phyloP scores from a whole-genome alignment of 2,888 invertebrate species.

The Ypsolopha scabrella region DNA sequence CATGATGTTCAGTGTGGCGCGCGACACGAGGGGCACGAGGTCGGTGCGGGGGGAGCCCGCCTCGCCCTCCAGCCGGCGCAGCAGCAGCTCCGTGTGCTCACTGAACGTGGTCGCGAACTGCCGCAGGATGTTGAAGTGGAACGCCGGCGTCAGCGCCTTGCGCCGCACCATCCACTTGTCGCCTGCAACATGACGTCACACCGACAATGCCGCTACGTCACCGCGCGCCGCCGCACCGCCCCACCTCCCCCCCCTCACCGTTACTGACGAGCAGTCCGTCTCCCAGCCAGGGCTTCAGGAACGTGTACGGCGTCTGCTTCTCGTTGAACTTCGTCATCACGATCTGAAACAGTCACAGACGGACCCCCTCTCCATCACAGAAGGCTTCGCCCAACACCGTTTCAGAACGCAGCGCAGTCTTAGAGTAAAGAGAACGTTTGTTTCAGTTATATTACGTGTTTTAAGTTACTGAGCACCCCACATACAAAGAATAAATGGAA shows the following conservation, averaged over 20 bases:
- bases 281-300: constrained; percentile 47
- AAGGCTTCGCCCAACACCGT: too few relatives aligned
- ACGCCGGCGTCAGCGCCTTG: constrained; percentile 53
- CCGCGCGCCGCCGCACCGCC: background rate
- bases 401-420: too few relatives aligned
- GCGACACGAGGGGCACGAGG: constrained; percentile 53
- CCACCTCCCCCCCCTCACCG: constrained; percentile 19
- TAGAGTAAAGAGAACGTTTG: too few relatives aligned
- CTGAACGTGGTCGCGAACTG: constrained; percentile 37
- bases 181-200: constrained; percentile 22
- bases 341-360: too few relatives aligned
- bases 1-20: constrained; percentile 63
- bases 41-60: constrained; percentile 28
- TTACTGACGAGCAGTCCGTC: constrained; percentile 42
- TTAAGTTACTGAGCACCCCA: too few relatives aligned
- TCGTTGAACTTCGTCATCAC: constrained; percentile 21
- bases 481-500: too few relatives aligned
- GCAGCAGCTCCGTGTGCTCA: constrained; percentile 32
- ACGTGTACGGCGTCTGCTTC: constrained; percentile 36
- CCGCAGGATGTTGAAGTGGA: constrained; percentile 50
- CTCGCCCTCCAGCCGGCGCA: constrained; percentile 19
- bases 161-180: constrained; percentile 49
- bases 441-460: too few relatives aligned
- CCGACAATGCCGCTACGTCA: background rate
- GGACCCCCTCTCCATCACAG: too few relatives aligned